A percentile compares a stretch with the other conserved stretches of the same genome.
Conservation (phyloP, 1,140 invertebrate species). For the Cydia fagiglandana region DNA sequence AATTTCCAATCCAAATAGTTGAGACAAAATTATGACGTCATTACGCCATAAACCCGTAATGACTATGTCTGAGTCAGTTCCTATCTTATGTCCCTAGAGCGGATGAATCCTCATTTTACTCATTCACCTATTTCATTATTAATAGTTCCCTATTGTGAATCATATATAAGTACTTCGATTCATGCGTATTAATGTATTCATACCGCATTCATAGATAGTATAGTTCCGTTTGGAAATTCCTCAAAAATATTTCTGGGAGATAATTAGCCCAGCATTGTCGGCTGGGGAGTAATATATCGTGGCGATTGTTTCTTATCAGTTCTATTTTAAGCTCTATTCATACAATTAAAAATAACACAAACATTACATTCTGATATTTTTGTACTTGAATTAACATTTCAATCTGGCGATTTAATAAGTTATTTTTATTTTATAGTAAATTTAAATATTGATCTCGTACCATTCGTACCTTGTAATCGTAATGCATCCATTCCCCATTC, state of each 20-base stretch:
- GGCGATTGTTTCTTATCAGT: not conserved
- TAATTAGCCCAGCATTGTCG: not conserved
- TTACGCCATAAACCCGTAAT: constrained; percentile 20
- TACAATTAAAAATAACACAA: no score
- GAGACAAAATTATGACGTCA: not conserved
- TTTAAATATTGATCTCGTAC: no score
- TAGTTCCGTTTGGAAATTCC: not conserved
- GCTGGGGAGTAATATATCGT: not conserved
- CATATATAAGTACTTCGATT: constrained; percentile 13
- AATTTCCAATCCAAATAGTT: not conserved
- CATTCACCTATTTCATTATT: not conserved
- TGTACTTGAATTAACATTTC: no score
- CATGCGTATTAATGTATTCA: not conserved
- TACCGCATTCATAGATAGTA: constrained; percentile 6
- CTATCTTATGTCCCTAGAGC: not conserved
- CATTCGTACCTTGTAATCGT: no score
- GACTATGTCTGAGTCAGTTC: not conserved
- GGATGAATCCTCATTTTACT: not conserved
- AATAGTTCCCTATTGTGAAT: constrained; percentile 10
- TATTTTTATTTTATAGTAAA: no score
- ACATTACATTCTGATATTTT: no score
- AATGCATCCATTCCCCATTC: no score
- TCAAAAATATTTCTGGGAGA: not conserved
- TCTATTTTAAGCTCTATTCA: not conserved
- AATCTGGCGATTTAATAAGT: no score